Conservation (phyloP, 2,888 invertebrate species). For the Scrobipalpa costella region DNA sequence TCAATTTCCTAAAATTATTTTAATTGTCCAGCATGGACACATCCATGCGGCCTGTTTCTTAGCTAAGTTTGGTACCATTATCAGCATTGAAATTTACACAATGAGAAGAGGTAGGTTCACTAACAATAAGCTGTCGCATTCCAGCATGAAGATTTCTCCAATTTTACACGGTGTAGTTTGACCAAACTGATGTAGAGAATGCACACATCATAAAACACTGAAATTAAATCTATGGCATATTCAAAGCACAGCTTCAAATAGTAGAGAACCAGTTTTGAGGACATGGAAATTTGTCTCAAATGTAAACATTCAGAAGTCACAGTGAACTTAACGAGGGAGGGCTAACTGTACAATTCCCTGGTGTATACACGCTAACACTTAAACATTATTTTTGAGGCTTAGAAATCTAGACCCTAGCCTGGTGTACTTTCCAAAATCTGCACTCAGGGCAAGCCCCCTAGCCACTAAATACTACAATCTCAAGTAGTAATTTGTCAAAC, state of each 20-base stretch:
- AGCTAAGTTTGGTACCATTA: constrained; percentile 77
- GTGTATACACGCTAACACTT: constrained; percentile 80
- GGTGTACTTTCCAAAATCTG: constrained; percentile 79
- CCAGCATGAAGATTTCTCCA: constrained; percentile 62
- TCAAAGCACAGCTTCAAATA: constrained; percentile 71
- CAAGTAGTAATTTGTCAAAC: constrained; percentile 51
- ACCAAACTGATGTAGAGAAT: constrained; percentile 69
- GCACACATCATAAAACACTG: constrained; percentile 53
- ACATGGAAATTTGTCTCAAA: constrained; percentile 68
- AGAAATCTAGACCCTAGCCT: constrained; percentile 76
- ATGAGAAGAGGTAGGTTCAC: constrained; percentile 79
- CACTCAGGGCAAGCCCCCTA: too few species aligned
- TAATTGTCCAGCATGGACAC: constrained; percentile 51
- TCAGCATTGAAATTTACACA: constrained; percentile 78
- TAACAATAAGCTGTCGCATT: constrained; percentile 69
- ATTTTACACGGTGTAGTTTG: constrained; percentile 73
- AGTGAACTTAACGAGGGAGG: constrained; percentile 81
- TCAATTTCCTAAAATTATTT: constrained; percentile 73
- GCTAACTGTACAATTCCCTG: constrained; percentile 81
- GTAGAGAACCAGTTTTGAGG: constrained; percentile 52
- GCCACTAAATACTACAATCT: constrained; percentile 56
- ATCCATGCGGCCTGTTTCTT: constrained; percentile 54
- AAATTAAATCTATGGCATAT: constrained; percentile 59
- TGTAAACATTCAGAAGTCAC: constrained; percentile 77
- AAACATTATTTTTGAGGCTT: constrained; percentile 78